Base-by-base conservation (phyloP, 2,888 invertebrate species). In the Thecophora atra region DNA sequence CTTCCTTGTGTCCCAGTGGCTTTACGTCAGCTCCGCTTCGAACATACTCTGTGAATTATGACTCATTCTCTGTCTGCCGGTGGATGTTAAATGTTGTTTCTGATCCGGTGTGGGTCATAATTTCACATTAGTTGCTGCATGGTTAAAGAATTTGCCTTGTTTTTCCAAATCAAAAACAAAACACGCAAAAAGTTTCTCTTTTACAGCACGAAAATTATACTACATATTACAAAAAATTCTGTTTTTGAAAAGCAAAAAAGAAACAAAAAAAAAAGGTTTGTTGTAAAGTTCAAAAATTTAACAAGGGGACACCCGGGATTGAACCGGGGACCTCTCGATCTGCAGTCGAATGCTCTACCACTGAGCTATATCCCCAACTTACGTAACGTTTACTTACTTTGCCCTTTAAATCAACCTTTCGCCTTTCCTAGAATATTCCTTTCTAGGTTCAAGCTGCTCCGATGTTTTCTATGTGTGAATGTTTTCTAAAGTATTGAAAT, bases 311-410 rank as follows among this genome's bases (percentile, higher is more conserved):
- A 81, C 79, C 81, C 81, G 82, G 82, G 82, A 81, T 82, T 83
- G 82, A 83, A 82, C 82, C 81, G 82, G 82, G 82, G 82, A 82
- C 82, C 80, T 82, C 80, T 82, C 81, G 82, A 82, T 82, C 82
- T 82, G 81, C 82, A 82, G 82, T 82, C 82, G 81, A 82, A 81
- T 81, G 82, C 82, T 82, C 82, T 82, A 81, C 82, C 83, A 81
- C 81, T 81, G 81, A 82, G 81, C 81, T 82, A 82, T 82, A 82
- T 80, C 80, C 81, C 80, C 82, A 66, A 62, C 37, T 42, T 3
- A 3, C 0, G 0, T 5, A 37, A 37, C 6, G 11, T 37, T 6
- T 37, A 37, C 37, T 37, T 11, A 37, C 37, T 1, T 8, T 11
- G 37, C 7, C 11, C 6, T 11, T 37, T 37, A 1, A 37, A 37